phyloP scores from a whole-genome alignment of 2,113 vertebrate genomes.

The Neolamprologus cancellatus region DNA sequence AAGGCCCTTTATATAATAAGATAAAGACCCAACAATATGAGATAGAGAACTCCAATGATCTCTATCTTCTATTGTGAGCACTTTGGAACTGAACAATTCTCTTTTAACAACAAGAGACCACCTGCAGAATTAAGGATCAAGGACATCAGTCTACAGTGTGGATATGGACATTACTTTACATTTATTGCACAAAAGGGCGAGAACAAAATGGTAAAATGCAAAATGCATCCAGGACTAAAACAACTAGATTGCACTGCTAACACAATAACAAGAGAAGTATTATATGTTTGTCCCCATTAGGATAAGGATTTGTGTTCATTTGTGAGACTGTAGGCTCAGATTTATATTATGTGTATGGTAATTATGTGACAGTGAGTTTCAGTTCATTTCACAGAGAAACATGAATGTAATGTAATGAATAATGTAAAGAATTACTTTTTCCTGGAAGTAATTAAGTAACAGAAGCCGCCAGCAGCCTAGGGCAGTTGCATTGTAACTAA shows the following conservation, averaged over 20 bases:
- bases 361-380: not conserved
- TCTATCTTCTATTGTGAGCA: not conserved
- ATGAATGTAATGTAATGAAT: not conserved
- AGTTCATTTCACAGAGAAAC: not conserved
- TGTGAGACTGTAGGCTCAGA: not conserved
- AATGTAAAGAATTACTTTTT: not conserved
- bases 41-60: not conserved
- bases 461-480: not conserved
- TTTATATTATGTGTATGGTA: not conserved
- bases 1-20: not conserved
- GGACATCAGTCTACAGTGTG: not conserved
- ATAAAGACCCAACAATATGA: not conserved
- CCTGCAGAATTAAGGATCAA: not conserved
- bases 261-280: not conserved
- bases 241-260: not conserved
- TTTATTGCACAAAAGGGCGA: not conserved
- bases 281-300: not conserved
- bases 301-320: not conserved
- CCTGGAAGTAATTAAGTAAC: not conserved
- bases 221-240: not conserved
- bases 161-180: not conserved
- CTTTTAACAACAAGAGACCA: not conserved
- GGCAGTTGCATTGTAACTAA: not conserved
- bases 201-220: not conserved
- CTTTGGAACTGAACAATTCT: not conserved